Percentiles rank a stretch among this genome's conserved stretches.
phyloP scores from a whole-genome alignment of 2,113 vertebrate species.

The Crotalus horridus region DNA sequence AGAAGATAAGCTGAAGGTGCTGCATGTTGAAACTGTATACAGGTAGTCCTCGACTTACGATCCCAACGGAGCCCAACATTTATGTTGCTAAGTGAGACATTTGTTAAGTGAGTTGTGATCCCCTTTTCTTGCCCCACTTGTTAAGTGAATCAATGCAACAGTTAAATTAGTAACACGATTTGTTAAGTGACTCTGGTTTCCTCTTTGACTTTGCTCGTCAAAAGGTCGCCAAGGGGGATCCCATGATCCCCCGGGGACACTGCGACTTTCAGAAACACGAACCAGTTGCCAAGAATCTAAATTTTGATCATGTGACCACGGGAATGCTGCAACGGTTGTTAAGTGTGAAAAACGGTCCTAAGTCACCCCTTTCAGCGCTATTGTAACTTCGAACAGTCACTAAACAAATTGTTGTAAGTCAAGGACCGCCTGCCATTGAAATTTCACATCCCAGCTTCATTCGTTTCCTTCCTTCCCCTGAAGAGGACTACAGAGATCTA shows the following conservation, averaged over 20 bases:
- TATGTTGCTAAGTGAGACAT: neutral
- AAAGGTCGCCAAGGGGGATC: too few relatives aligned
- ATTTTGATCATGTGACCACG: too few relatives aligned
- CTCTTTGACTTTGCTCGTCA: neutral
- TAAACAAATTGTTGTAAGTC: too few relatives aligned
- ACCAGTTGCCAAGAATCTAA: neutral
- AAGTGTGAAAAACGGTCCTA: too few relatives aligned
- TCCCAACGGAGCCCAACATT: neutral
- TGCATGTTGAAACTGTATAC: neutral
- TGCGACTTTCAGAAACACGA: neutral
- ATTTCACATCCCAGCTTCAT: neutral
- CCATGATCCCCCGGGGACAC: too few relatives aligned
- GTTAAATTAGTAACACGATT: neutral
- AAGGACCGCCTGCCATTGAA: neutral
- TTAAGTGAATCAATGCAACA: neutral
- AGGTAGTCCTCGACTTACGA: neutral
- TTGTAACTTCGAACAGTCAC: too few relatives aligned
- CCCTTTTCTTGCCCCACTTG: neutral
- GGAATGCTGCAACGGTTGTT: too few relatives aligned
- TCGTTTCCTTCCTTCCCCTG: neutral
- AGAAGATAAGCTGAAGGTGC: neutral
- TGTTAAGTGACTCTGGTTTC: neutral
- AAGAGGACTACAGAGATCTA: neutral
- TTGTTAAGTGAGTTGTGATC: neutral
- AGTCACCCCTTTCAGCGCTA: neutral